Percentiles rank a stretch among this genome's conserved stretches.
Conservation (phyloP, 1,140 invertebrate genomes). For the Zaprionus camerounensis region DNA sequence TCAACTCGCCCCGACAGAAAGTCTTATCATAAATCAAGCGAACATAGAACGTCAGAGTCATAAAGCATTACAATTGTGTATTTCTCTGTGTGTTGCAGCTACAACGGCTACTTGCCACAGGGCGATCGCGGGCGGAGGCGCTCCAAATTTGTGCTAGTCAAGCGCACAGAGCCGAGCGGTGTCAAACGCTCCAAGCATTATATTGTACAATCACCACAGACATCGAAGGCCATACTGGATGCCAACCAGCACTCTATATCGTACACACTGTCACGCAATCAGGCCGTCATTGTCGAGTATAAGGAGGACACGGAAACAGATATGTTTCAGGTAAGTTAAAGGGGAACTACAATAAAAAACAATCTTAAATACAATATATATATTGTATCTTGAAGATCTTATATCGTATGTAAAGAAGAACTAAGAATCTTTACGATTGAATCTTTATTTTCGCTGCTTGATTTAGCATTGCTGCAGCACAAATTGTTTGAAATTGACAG, state of each 20-base stretch:
- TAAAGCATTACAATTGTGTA: conserved; percentile 26
- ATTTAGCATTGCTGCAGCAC: background rate
- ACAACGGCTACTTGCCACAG: conserved; percentile 97
- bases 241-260: conserved; percentile 97
- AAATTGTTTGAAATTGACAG: background rate
- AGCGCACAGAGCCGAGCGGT: conserved; percentile 93
- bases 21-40: conserved; percentile 59
- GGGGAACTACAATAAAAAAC: background rate
- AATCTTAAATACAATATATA: background rate
- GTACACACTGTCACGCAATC: conserved; percentile 97
- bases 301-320: conserved; percentile 97
- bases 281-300: conserved; percentile 99
- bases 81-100: conserved; percentile 87
- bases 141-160: conserved; percentile 96
- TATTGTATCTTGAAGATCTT: too few relatives aligned
- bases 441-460: too few relatives aligned
- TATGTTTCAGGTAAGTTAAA: conserved; percentile 96
- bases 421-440: too few relatives aligned
- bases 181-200: conserved; percentile 98
- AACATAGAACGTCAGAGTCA: conserved; percentile 12
- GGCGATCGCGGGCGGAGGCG: conserved; percentile 95
- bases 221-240: conserved; percentile 96
- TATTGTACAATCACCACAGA: conserved; percentile 95
- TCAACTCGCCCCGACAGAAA: background rate
- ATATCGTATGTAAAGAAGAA: too few relatives aligned